These are phyloP conservation scores for Rhingia rostrata DNA, from an alignment of 2,888 invertebrate genomes.

Conservation along the genomic window DNA sequence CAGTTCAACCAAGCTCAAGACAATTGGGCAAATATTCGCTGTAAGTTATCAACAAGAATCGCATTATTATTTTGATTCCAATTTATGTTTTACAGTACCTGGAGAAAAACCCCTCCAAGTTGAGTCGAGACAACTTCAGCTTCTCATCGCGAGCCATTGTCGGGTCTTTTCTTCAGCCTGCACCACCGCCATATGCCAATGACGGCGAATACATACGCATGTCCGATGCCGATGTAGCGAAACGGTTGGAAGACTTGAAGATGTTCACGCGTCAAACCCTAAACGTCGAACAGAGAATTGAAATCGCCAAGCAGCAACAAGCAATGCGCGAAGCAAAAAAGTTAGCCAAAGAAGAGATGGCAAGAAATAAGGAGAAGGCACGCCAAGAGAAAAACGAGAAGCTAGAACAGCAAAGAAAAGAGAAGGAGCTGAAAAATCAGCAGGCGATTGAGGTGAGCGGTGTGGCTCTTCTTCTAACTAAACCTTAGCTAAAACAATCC, in stretches of 20 bases:
- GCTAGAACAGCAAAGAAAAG: slow-evolving; percentile 91
- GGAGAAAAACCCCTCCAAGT: slow-evolving; percentile 87
- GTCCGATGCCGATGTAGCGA: slow-evolving; percentile 91
- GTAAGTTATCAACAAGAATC: slow-evolving; percentile 82
- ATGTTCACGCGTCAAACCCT: slow-evolving; percentile 86
- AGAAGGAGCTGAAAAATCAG: slow-evolving; percentile 91
- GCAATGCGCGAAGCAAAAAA: slow-evolving; percentile 90
- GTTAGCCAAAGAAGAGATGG: slow-evolving; percentile 87
- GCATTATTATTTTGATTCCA: slow-evolving; percentile 7
- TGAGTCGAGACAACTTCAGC: slow-evolving; percentile 94
- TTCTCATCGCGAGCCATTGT: slow-evolving; percentile 94
- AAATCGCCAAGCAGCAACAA: slow-evolving; percentile 89
- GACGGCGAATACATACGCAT: slow-evolving; percentile 90
- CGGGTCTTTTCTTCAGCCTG: slow-evolving; percentile 95
- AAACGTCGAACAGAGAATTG: slow-evolving; percentile 90
- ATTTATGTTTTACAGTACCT: slow-evolving; percentile 86
- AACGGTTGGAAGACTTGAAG: slow-evolving; percentile 88
- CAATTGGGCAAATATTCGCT: slow-evolving; percentile 87
- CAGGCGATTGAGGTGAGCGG: slow-evolving; percentile 92
- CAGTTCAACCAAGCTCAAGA: slow-evolving; percentile 85
- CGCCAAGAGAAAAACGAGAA: slow-evolving; percentile 89
- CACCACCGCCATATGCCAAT: slow-evolving; percentile 85
- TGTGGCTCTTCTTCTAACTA: slow-evolving; percentile 64
- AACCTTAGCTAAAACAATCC: background rate
- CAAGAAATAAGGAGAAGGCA: slow-evolving; percentile 84